Conservation (phyloP, 2,797 vertebrate species). For the Syndactyla subalaris region DNA sequence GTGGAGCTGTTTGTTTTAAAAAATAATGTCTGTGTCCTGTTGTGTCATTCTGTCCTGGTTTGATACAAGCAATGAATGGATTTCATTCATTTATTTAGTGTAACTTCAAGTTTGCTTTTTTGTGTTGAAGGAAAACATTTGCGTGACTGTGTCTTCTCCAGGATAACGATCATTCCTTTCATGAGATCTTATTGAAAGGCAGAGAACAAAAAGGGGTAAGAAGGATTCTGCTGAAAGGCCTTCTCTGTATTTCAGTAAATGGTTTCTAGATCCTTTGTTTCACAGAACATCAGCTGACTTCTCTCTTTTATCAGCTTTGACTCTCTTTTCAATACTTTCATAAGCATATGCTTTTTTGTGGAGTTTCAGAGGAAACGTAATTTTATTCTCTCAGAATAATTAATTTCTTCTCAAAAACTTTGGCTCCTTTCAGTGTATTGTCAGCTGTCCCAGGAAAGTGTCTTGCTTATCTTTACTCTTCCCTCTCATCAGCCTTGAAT, state of each 20-base stretch:
- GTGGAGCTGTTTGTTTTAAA: background rate
- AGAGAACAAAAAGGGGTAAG: background rate
- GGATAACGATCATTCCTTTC: background rate
- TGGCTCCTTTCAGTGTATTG: background rate
- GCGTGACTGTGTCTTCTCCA: background rate
- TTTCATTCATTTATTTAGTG: background rate
- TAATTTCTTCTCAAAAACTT: background rate
- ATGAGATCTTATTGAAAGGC: background rate
- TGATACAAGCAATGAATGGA: background rate
- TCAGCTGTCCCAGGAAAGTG: background rate
- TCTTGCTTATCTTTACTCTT: background rate
- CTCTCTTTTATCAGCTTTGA: background rate
- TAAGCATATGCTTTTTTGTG: fast-evolving
- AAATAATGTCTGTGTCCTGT: background rate
- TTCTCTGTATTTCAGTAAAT: background rate
- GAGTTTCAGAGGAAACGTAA: background rate
- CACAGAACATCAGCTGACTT: background rate
- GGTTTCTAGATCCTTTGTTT: background rate
- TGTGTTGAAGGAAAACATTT: background rate
- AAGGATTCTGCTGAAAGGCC: background rate
- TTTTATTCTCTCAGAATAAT: background rate
- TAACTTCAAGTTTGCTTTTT: background rate
- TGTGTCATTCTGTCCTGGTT: background rate
- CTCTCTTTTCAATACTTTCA: background rate
- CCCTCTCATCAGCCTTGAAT: background rate